A percentile compares a stretch with the other conserved stretches of the same genome.
Evolutionary conservation across 2,113 vertebrate species (phyloP).

Genomic region (Ginglymostoma cirratum): DNA sequence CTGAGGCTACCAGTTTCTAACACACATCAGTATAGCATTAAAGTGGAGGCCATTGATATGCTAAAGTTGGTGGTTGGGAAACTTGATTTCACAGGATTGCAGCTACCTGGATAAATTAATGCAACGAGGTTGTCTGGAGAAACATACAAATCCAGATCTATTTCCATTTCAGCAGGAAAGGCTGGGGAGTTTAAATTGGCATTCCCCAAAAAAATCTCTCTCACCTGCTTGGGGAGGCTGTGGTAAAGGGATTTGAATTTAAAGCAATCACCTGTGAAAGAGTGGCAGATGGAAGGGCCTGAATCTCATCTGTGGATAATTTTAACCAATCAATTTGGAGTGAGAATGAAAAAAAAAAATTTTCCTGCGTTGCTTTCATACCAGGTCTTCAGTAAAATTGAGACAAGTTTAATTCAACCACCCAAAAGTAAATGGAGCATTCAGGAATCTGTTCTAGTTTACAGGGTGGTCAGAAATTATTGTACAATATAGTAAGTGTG

Average conservation of each 20-base stretch:
- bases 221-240: neutral
- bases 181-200: neutral
- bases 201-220: neutral
- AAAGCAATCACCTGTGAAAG: neutral
- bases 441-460: too few relatives aligned
- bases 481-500: too few relatives aligned
- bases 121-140: neutral
- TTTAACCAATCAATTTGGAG: too few relatives aligned
- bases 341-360: neutral
- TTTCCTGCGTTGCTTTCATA: neutral
- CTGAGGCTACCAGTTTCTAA: neutral
- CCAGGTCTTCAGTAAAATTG: neutral
- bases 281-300: neutral
- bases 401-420: too few relatives aligned
- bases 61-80: neutral
- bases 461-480: too few relatives aligned
- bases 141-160: neutral
- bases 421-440: too few relatives aligned
- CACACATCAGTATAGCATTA: neutral
- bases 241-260: neutral
- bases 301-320: neutral
- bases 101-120: neutral
- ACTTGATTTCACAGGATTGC: neutral
- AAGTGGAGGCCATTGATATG: neutral
- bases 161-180: neutral